Evolutionary conservation across 64 coral and sea anemone species (phyloP).

Genomic region (Actinia equina): DNA sequence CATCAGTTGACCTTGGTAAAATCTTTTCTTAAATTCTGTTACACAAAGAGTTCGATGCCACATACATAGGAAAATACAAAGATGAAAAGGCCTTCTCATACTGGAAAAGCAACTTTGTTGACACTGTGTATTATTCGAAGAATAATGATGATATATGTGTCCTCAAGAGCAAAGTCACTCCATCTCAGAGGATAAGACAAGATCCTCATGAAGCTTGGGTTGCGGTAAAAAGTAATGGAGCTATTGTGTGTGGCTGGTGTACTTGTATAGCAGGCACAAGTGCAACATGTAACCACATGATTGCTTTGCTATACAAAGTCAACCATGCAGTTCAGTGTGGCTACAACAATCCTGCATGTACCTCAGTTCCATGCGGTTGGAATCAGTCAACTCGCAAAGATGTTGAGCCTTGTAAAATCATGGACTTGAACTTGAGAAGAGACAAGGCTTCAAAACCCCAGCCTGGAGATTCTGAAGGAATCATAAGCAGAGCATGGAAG

Average conservation of each 20-base stretch:
- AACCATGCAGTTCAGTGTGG: too few relatives aligned
- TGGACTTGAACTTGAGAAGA: slow-evolving; percentile 1
- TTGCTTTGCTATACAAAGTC: too few relatives aligned
- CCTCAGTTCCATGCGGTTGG: too few relatives aligned
- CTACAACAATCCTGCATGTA: too few relatives aligned
- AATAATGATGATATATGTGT: slow-evolving; percentile 17
- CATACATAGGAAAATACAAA: slow-evolving; percentile 29
- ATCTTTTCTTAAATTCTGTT: slow-evolving; percentile 13
- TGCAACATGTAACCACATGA: neutral
- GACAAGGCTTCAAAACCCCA: neutral
- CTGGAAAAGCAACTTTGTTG: slow-evolving; percentile 52
- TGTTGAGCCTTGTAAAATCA: neutral
- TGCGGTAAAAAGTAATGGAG: neutral
- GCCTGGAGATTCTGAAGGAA: neutral
- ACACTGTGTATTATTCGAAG: neutral
- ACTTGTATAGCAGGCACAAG: neutral
- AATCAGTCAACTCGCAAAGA: too few relatives aligned
- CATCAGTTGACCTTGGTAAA: slow-evolving; percentile 27
- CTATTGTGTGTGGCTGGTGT: slow-evolving; percentile 21
- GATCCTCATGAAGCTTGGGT: slow-evolving; percentile 8
- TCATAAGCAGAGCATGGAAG: neutral
- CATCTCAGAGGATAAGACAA: slow-evolving; percentile 13
- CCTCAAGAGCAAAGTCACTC: slow-evolving; percentile 19
- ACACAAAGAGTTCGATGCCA: slow-evolving; percentile 16
- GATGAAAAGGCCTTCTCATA: slow-evolving; percentile 35